Evolutionary conservation across 2,888 invertebrate species (phyloP).

Genomic region (Leptura quadrifasciata): DNA sequence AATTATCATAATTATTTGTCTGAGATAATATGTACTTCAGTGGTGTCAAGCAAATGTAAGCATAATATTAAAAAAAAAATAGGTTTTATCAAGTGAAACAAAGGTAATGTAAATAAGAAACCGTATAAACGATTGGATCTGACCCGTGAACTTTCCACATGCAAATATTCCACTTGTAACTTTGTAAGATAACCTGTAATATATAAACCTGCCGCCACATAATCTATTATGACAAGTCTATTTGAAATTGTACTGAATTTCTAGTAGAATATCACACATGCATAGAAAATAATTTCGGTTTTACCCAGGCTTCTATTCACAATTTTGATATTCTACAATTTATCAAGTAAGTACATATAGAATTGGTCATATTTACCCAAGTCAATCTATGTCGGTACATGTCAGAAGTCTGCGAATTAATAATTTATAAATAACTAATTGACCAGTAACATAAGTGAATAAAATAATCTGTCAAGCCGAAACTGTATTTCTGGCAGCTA

Average conservation of each 20-base stretch:
- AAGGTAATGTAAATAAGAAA: slow-evolving; percentile 36
- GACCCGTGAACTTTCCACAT: slow-evolving; percentile 71
- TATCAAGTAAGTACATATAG: too few species aligned
- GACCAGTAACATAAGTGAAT: slow-evolving; percentile 16
- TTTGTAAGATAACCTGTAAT: slow-evolving; percentile 68
- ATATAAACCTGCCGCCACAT: slow-evolving; percentile 66
- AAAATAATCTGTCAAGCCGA: slow-evolving; percentile 29
- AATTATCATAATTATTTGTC: too few species aligned
- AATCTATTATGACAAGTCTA: slow-evolving; percentile 71
- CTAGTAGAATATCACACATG: slow-evolving; percentile 10
- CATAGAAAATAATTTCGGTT: slow-evolving; percentile 8
- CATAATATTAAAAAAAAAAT: background rate
- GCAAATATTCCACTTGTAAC: slow-evolving; percentile 70
- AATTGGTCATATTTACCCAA: too few species aligned
- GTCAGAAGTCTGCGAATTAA: background rate
- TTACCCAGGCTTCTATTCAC: too few species aligned
- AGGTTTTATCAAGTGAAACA: slow-evolving; percentile 9
- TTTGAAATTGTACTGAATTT: slow-evolving; percentile 60
- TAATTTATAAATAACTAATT: background rate
- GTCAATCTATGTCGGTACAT: too few species aligned
- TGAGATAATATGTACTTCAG: too few species aligned
- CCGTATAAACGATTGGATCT: slow-evolving; percentile 65
- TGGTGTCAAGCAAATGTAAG: background rate
- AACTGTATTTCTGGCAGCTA: slow-evolving; percentile 52
- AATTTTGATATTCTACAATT: too few species aligned